These are phyloP conservation scores for Synanthedon vespiformis DNA, from an alignment of 2,888 invertebrate genomes.

Conservation along the genomic window DNA sequence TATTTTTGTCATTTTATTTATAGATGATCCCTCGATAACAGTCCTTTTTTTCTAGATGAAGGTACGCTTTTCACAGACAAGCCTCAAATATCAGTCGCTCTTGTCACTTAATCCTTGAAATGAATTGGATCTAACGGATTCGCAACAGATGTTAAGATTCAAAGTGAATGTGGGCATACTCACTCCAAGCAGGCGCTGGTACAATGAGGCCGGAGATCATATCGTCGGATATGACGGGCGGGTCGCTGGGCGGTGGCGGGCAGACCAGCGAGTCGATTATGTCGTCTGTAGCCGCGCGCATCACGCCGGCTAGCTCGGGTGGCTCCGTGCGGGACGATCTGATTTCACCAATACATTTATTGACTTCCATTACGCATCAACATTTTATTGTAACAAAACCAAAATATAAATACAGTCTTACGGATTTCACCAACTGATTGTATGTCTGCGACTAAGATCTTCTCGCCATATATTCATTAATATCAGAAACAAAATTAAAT, in stretches of 20 bases:
- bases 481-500: too few species aligned
- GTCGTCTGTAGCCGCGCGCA: slow-evolving; percentile 91
- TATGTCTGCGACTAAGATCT: too few species aligned
- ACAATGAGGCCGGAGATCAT: slow-evolving; percentile 97
- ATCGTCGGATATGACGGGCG: slow-evolving; percentile 93
- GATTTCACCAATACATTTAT: slow-evolving; percentile 2
- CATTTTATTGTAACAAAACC: too few species aligned
- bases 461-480: too few species aligned
- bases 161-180: slow-evolving; percentile 45
- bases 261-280: slow-evolving; percentile 96
- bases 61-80: background rate
- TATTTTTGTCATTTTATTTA: too few species aligned
- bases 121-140: too few species aligned
- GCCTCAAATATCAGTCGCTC: background rate
- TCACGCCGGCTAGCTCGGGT: slow-evolving; percentile 79
- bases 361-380: too few species aligned
- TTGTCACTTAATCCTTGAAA: too few species aligned
- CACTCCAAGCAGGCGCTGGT: slow-evolving; percentile 95
- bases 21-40: too few species aligned
- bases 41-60: too few species aligned
- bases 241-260: slow-evolving; percentile 95
- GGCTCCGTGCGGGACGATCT: slow-evolving; percentile 86
- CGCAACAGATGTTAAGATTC: background rate
- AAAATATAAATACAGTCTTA: too few species aligned
- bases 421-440: too few species aligned